phyloP scores from a whole-genome alignment of 2,797 vertebrate genomes.

The Darevskia mixta region DNA sequence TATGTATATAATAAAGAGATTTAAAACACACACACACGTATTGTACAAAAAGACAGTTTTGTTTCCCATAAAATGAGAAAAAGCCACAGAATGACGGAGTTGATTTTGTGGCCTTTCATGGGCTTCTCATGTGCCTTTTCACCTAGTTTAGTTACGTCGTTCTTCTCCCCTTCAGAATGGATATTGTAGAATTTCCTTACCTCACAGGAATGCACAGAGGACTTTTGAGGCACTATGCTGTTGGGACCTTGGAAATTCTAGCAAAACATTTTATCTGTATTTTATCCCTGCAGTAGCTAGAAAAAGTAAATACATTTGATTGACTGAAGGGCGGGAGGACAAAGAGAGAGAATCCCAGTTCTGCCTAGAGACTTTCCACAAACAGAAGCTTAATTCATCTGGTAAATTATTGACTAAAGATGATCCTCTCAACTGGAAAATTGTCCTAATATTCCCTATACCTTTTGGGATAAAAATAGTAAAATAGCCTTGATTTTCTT shows the following conservation, averaged over 20 bases:
- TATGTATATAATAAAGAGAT: neutral
- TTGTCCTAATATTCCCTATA: constrained; percentile 5
- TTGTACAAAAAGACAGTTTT: neutral
- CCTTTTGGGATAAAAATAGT: neutral
- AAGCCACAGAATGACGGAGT: neutral
- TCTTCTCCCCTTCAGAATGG: neutral
- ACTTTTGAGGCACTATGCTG: constrained; percentile 18
- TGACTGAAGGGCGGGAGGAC: neutral
- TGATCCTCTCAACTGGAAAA: constrained; percentile 33
- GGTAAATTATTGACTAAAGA: constrained; percentile 40
- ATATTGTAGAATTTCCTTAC: constrained; percentile 12
- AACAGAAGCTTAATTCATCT: constrained; percentile 32
- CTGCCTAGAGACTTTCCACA: constrained; percentile 29
- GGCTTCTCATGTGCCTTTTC: constrained; percentile 9
- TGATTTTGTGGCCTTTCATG: constrained; percentile 4
- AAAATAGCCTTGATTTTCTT: neutral
- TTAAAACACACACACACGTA: no score
- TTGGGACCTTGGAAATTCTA: constrained; percentile 27
- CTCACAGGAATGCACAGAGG: neutral
- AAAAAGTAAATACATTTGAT: constrained; percentile 34
- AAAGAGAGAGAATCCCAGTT: neutral
- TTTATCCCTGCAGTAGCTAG: constrained; percentile 1
- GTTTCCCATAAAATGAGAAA: neutral
- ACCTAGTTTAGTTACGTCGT: constrained; percentile 3
- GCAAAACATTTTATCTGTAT: constrained; percentile 16